These are phyloP conservation scores for Osmerus mordax DNA, from an alignment of 2,113 vertebrate genomes.

Conservation along the genomic window DNA sequence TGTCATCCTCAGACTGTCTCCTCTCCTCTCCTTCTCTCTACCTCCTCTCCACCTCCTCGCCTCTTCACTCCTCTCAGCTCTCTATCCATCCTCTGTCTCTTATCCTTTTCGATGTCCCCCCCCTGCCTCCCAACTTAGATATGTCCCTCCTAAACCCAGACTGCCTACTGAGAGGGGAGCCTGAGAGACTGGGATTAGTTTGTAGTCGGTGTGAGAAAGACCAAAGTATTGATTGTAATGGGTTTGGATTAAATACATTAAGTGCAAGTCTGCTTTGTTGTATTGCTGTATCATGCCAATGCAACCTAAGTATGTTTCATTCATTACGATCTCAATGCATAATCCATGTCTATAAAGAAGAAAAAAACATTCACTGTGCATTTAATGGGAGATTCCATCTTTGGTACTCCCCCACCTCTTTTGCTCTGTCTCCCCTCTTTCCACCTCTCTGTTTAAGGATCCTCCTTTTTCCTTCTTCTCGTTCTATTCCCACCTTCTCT, in stretches of 20 bases:
- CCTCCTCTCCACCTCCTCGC: slow-evolving; percentile 60
- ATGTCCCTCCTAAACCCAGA: slow-evolving; percentile 25
- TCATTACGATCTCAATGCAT: no score
- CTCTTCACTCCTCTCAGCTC: slow-evolving; percentile 59
- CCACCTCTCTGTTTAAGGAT: neutral
- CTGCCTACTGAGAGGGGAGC: slow-evolving; percentile 35
- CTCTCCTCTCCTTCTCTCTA: slow-evolving; percentile 50
- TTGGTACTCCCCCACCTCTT: no score
- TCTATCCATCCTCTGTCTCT: slow-evolving; percentile 11
- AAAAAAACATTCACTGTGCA: no score
- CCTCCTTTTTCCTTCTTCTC: neutral
- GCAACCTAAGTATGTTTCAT: neutral
- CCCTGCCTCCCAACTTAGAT: no score
- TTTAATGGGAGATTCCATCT: no score
- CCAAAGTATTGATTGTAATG: slow-evolving; percentile 8
- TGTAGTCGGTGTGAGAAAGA: slow-evolving; percentile 27
- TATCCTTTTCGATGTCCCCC: neutral
- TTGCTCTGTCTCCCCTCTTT: neutral
- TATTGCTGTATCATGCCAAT: neutral
- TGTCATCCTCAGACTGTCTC: slow-evolving; percentile 34
- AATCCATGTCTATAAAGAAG: no score
- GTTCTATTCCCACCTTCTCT: neutral
- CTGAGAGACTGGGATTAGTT: slow-evolving; percentile 36
- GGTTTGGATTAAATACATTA: neutral
- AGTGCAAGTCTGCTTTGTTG: neutral